Base-by-base conservation (phyloP, 2,888 invertebrate species). In the Spisula subtruncata region DNA sequence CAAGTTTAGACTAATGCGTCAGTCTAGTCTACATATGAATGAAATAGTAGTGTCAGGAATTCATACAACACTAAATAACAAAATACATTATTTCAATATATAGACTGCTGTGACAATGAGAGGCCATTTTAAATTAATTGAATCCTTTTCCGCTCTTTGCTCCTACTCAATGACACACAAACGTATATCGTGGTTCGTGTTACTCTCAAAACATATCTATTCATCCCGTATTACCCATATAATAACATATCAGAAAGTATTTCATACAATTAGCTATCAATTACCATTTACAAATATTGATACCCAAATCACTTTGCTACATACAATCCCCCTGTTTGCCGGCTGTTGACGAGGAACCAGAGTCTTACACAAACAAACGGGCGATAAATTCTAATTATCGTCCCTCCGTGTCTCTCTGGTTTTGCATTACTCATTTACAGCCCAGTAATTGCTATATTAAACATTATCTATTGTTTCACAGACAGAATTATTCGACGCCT, bases 401-500 rank as follows among this genome's bases (percentile, higher is more conserved):
- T 29, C 88, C 20, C n/a, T 81, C 54, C 81, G 60, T 56, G 85
- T 85, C 80, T 82, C 60, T 79, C 25, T 46, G 71, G 80, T 85
- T 85, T 85, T 79, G 8, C 85, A 85, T 85, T 81, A 81, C 89
- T 81, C 86, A 54, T 86, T 89, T 89, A 86, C 86, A 41, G 35
- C 35, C 29, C 81, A 56, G 32, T 89, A 87, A 89, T 84, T 81
- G 87, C 81, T 80, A 60, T 41, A 87, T 89, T 89, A 89, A 84
- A 89, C 85, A 81, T 41, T 81, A 84, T 81, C 84, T 89, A 60
- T 82, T 87, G 82, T 86, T 89, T 87, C 87, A 81, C 84, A 89
- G 86, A 87, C 86, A 46, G 20, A 54, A 46, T 83, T 83, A 87
- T 84, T 85, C 83, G 85, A 56, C 81, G 80, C 71, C 32, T 60